These are phyloP conservation scores for Lepidurus apus DNA, from an alignment of 1,140 invertebrate species.

Conservation along the genomic window DNA sequence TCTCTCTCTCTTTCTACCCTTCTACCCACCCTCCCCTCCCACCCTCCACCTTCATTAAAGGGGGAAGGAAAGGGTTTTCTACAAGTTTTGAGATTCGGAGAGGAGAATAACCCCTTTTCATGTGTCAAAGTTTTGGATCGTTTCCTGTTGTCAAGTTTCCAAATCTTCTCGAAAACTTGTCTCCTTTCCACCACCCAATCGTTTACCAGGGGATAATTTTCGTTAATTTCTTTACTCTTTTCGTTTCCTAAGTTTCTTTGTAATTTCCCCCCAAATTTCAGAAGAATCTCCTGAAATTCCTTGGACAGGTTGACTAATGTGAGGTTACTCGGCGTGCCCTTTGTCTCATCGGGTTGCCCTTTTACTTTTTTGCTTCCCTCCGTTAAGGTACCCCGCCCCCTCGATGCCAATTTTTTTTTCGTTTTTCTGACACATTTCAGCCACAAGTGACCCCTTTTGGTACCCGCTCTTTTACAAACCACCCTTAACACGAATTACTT, in stretches of 20 bases:
- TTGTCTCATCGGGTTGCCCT: slow-evolving; percentile 2
- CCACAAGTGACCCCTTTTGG: not conserved
- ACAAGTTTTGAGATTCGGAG: no score
- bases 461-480: not conserved
- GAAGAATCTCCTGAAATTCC: not conserved
- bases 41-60: no score
- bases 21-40: no score
- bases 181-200: not conserved
- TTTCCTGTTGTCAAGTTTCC: slow-evolving; percentile 2
- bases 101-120: no score
- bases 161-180: not conserved
- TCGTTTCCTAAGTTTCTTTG: not conserved
- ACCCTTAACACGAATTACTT: not conserved
- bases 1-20: no score
- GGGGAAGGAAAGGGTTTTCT: no score
- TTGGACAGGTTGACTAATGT: slow-evolving; percentile 9
- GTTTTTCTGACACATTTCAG: slow-evolving; percentile 12
- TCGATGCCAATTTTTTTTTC: slow-evolving; percentile 11
- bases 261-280: no score
- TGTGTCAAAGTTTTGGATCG: not conserved
- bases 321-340: slow-evolving; percentile 14
- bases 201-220: not conserved
- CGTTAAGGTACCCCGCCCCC: not conserved
- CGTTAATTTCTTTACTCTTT: not conserved
- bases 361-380: not conserved